These are phyloP conservation scores for Atrichornis clamosus DNA, from an alignment of 2,113 vertebrate genomes.

Conservation along the genomic window DNA sequence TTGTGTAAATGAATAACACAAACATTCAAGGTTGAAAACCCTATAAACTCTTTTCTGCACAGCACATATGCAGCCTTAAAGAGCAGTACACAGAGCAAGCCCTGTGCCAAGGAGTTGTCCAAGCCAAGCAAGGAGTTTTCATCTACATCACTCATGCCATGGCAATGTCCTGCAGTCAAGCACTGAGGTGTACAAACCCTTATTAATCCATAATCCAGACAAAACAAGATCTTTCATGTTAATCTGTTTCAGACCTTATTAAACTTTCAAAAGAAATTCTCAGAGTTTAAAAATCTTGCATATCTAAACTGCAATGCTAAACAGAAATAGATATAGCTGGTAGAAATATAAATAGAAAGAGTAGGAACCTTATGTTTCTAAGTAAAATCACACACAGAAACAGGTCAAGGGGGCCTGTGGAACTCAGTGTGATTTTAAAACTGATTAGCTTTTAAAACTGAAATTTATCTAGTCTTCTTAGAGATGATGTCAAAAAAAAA, in stretches of 20 bases:
- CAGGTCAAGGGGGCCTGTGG: too few relatives aligned
- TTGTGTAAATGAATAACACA: background rate
- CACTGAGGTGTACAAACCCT: background rate
- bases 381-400: background rate
- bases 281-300: background rate
- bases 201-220: background rate
- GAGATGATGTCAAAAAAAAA: background rate
- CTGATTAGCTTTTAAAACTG: background rate
- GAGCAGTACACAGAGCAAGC: background rate
- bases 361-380: background rate
- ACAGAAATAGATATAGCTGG: background rate
- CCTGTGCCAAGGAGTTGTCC: too few relatives aligned
- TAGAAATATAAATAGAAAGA: background rate
- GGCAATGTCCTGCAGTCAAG: background rate
- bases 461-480: background rate
- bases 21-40: background rate
- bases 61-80: background rate
- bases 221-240: background rate
- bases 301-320: background rate
- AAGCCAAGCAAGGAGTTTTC: background rate
- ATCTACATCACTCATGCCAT: background rate
- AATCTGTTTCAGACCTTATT: background rate
- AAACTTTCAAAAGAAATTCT: background rate
- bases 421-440: fast-evolving
- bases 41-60: background rate